A percentile compares a stretch with the other conserved stretches of the same genome.
These are phyloP conservation scores for Galaxea fascicularis DNA, from an alignment of 92 coral and sea anemone genomes.

Conservation along the genomic window DNA sequence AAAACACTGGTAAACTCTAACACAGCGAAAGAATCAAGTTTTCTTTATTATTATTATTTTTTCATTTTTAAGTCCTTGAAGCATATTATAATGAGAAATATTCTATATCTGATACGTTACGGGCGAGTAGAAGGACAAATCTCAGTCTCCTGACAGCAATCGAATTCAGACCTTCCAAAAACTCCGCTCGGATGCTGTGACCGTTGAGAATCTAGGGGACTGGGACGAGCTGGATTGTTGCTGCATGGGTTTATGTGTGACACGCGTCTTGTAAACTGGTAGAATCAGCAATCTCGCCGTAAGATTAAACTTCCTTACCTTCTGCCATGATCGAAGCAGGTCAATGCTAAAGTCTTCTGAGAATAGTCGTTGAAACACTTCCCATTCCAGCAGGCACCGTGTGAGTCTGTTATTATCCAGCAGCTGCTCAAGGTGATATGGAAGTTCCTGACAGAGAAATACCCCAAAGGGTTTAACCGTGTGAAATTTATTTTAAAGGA, in stretches of 20 bases:
- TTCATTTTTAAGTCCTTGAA: too few relatives aligned
- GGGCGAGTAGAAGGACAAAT: too few relatives aligned
- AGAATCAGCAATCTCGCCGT: too few relatives aligned
- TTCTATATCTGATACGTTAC: too few relatives aligned
- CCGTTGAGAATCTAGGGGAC: neutral
- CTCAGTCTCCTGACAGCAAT: neutral
- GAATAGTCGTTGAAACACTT: slow-evolving; percentile 89
- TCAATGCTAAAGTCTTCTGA: slow-evolving; percentile 97
- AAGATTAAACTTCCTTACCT: slow-evolving; percentile 60
- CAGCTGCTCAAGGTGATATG: slow-evolving; percentile 95
- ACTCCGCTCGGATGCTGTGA: neutral
- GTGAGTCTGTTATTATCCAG: slow-evolving; percentile 96
- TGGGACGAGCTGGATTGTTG: neutral
- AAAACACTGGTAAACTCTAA: too few relatives aligned
- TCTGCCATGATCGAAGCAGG: slow-evolving; percentile 96
- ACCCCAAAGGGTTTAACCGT: too few relatives aligned
- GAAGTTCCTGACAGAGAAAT: slow-evolving; percentile 83
- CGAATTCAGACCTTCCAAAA: neutral
- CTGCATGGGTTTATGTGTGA: neutral
- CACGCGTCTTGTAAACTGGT: too few relatives aligned
- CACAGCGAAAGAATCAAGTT: too few relatives aligned
- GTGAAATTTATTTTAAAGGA: too few relatives aligned
- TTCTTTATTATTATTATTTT: too few relatives aligned
- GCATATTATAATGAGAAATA: too few relatives aligned
- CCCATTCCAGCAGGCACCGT: slow-evolving; percentile 98